phyloP scores from a whole-genome alignment of 2,113 vertebrate species.

The Clarias batrachus region DNA sequence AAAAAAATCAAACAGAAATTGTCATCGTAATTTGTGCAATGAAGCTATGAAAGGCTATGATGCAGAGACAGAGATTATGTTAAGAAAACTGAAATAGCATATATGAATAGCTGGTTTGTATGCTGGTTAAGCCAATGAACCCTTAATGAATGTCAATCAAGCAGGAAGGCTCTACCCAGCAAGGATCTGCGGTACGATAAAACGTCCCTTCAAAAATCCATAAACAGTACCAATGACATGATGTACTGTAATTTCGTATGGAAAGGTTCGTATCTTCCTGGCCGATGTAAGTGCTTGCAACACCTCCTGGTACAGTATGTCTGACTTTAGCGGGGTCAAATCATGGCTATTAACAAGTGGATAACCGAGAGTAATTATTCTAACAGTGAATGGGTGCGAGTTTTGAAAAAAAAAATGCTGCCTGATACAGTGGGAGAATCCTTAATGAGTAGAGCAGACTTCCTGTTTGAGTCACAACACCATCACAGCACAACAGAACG shows the following conservation, averaged over 20 bases:
- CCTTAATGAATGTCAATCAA: constrained; percentile 47
- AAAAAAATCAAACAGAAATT: constrained; percentile 71
- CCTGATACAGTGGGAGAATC: not conserved
- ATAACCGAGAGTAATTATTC: constrained; percentile 12
- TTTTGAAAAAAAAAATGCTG: not conserved
- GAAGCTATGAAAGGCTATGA: constrained; percentile 67
- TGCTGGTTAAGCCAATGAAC: constrained; percentile 51
- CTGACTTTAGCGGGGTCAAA: constrained; percentile 7
- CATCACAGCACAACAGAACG: constrained; percentile 26
- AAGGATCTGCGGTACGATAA: constrained; percentile 24
- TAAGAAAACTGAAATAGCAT: constrained; percentile 55
- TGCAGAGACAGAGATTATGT: constrained; percentile 55
- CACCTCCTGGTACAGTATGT: constrained; percentile 1
- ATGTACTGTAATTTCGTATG: constrained; percentile 4
- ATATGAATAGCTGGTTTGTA: constrained; percentile 49
- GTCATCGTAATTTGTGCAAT: constrained; percentile 71
- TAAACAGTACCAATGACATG: not conserved
- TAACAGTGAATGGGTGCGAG: constrained; percentile 27
- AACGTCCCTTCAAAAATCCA: constrained; percentile 12
- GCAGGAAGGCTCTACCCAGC: constrained; percentile 40
- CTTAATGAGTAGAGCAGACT: constrained; percentile 29
- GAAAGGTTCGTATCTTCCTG: not conserved
- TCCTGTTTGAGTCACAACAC: constrained; percentile 35
- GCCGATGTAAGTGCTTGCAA: constrained; percentile 42
- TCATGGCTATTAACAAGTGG: constrained; percentile 11